A percentile compares a stretch with the other conserved stretches of the same genome.
Conservation (phyloP, 2,888 invertebrate species). For the Heliothis peltigera region DNA sequence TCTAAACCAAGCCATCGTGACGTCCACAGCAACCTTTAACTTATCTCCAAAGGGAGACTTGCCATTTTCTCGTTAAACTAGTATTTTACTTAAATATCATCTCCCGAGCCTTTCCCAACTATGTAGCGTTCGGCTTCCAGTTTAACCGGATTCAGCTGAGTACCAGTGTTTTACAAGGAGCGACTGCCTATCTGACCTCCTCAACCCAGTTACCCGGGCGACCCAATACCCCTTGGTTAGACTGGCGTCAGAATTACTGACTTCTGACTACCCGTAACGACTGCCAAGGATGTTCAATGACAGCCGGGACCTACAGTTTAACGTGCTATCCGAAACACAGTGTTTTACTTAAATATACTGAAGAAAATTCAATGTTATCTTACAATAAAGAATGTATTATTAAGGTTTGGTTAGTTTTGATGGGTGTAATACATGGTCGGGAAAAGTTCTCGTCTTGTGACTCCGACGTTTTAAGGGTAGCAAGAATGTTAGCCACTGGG, state of each 20-base stretch:
- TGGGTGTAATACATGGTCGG: constrained; percentile 27
- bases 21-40: constrained; percentile 30
- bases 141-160: too few species aligned
- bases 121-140: too few species aligned
- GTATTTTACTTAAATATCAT: constrained; percentile 11
- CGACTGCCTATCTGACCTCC: too few species aligned
- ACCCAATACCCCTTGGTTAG: too few species aligned
- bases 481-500: constrained; percentile 4
- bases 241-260: too few species aligned
- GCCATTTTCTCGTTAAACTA: constrained; percentile 1
- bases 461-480: constrained; percentile 29
- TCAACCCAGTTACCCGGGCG: too few species aligned
- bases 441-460: constrained; percentile 27
- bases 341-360: constrained; percentile 11
- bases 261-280: too few species aligned
- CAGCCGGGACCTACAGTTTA: too few species aligned
- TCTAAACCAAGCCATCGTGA: constrained; percentile 2
- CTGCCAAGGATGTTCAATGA: too few species aligned
- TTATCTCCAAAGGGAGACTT: neutral
- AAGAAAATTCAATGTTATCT: constrained; percentile 11
- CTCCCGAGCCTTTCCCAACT: too few species aligned
- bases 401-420: constrained; percentile 13
- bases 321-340: too few species aligned
- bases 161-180: too few species aligned
- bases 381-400: constrained; percentile 13